A percentile compares a stretch with the other conserved stretches of the same genome.
These are phyloP conservation scores for Frankliniella fusca DNA, from an alignment of 2,888 invertebrate species.

Conservation along the genomic window DNA sequence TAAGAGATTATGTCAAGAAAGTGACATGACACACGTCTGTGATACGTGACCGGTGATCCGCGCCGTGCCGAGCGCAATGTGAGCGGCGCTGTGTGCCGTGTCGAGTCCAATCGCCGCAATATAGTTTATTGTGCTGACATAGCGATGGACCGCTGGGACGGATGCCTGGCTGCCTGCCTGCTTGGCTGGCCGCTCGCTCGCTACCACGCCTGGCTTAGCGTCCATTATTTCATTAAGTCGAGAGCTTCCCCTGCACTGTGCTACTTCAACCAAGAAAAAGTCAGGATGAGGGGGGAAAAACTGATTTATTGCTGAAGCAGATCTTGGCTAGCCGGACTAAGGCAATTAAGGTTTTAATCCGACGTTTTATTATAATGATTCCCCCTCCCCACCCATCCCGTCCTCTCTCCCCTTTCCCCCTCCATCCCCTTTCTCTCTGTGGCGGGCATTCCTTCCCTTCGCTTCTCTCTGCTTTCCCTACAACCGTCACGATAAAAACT, in stretches of 20 bases:
- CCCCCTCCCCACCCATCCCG: neutral
- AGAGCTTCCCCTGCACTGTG: neutral
- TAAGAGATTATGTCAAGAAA: no score
- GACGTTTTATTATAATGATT: conserved; percentile 25
- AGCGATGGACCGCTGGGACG: no score
- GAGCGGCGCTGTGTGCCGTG: no score
- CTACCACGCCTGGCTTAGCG: neutral
- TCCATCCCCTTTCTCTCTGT: neutral
- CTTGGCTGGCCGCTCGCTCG: no score
- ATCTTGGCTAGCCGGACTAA: conserved; percentile 22
- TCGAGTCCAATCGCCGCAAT: no score
- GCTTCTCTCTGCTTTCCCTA: neutral
- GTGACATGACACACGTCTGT: no score
- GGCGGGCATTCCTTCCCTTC: neutral
- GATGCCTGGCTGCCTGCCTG: no score
- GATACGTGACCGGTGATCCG: no score
- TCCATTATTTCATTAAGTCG: neutral
- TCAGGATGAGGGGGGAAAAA: neutral
- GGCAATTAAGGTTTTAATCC: conserved; percentile 24
- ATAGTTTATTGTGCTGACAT: no score
- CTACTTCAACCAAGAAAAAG: conserved; percentile 1
- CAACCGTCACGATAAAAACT: neutral
- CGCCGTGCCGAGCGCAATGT: no score
- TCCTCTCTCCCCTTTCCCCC: neutral
- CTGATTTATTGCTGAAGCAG: conserved; percentile 20